Base-by-base conservation (phyloP, 2,888 invertebrate genomes). In the Spatulosminthurus flaviceps region DNA sequence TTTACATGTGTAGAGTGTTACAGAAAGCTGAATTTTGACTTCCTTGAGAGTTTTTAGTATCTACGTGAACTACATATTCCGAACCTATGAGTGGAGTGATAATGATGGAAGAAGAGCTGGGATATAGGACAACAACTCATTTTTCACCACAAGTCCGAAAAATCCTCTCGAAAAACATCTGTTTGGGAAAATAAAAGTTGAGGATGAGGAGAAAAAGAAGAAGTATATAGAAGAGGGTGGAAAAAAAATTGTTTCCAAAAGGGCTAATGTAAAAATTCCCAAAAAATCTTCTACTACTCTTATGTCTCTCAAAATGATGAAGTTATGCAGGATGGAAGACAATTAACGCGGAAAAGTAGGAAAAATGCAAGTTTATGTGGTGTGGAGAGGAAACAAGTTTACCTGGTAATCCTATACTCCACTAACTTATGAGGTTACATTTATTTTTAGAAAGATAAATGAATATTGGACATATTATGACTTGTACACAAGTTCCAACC, bases 81-180 rank as follows among this genome's bases (percentile, higher is more conserved):
- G n/a, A 41, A 41, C 13, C 19, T 51, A 19, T 13, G n/a, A 51
- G 19, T 2, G 16, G 51, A 51, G 51, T 51, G 16, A 51, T 9
- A n/a, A 19, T 11, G 51, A 51, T 51, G 51, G 16, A 9, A 60
- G 4, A 16, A 60, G 21, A 64, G 24, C 64, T 26, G 11, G 64
- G 11, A 24, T 64, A 4, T 16, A 22, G 61, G 42, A 78, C 78
- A 78, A 64, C 71, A 72, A 61, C 72, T n/a, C n/a, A n/a, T n/a
- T n/a, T 72, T 61, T 72, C 64, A 72, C 60, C 72, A 78, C 41
- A 28, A 71, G 64, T 61, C 71, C 67, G 64, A 71, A 78, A 78
- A 78, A 41, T 34, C 11, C 28, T 67, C 67, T 28, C 67, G 29
- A 67, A 29, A 26, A 67, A 67, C 67, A 67, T 67, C 29, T 67